Percentiles rank a stretch among this genome's conserved stretches.
These are phyloP conservation scores for Pipistrellus pipistrellus DNA, from an alignment of 2,797 vertebrate genomes.

Conservation along the genomic window DNA sequence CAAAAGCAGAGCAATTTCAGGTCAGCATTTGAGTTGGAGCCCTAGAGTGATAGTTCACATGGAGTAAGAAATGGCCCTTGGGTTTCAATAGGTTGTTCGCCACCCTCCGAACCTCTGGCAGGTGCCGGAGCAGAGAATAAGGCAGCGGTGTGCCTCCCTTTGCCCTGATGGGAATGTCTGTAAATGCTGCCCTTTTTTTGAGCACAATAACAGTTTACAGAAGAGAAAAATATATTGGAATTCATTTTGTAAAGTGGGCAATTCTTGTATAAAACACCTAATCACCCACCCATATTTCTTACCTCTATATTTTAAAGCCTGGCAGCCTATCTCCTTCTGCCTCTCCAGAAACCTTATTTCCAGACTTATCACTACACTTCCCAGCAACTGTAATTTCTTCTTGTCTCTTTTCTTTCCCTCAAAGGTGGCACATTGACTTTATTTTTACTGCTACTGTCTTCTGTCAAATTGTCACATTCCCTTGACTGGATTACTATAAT, in stretches of 20 bases:
- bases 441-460: background rate
- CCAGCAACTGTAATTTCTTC: background rate
- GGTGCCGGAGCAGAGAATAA: background rate
- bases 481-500: background rate
- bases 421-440: background rate
- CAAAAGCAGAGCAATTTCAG: constrained; percentile 11
- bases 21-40: background rate
- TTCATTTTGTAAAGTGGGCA: constrained; percentile 9
- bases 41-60: background rate
- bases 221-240: background rate
- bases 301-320: background rate
- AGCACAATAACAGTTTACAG: background rate
- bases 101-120: background rate
- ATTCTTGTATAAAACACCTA: constrained; percentile 19
- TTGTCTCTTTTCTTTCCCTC: background rate
- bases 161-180: background rate
- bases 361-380: background rate
- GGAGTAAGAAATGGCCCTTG: background rate
- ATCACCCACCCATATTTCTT: background rate
- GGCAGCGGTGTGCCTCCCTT: accelerated
- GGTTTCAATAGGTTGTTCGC: background rate
- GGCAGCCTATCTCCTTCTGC: background rate
- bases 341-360: background rate
- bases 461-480: background rate
- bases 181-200: background rate